Conservation (phyloP, 2,888 invertebrate genomes). For the Apamea epomidion region DNA sequence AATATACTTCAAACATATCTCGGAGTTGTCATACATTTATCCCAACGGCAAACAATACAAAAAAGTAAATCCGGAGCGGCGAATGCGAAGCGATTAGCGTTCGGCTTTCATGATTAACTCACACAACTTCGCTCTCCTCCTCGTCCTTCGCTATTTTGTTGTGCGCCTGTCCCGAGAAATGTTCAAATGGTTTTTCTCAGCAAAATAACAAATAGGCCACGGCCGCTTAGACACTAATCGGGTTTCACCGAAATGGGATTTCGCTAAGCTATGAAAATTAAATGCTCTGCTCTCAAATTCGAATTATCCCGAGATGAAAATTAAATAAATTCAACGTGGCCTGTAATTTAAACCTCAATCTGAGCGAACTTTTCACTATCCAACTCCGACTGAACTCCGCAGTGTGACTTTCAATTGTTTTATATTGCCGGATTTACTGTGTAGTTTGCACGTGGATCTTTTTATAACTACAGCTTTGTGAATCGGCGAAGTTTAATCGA, state of each 20-base stretch:
- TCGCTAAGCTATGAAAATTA: slow-evolving; percentile 84
- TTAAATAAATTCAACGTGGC: slow-evolving; percentile 80
- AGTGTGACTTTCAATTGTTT: slow-evolving; percentile 67
- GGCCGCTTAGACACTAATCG: slow-evolving; percentile 83
- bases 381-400: slow-evolving; percentile 68
- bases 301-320: slow-evolving; percentile 81
- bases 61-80: slow-evolving; percentile 71
- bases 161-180: slow-evolving; percentile 66
- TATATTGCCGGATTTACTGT: slow-evolving; percentile 49
- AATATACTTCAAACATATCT: slow-evolving; percentile 70
- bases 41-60: slow-evolving; percentile 74
- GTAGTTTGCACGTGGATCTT: slow-evolving; percentile 39
- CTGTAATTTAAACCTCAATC: slow-evolving; percentile 79
- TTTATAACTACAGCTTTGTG: slow-evolving; percentile 35
- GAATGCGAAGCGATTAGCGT: slow-evolving; percentile 76
- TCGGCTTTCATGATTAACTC: slow-evolving; percentile 83
- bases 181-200: slow-evolving; percentile 74
- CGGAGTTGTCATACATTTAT: slow-evolving; percentile 70
- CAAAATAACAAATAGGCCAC: slow-evolving; percentile 83
- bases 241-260: slow-evolving; percentile 81
- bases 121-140: slow-evolving; percentile 72
- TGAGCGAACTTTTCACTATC: slow-evolving; percentile 74
- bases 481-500: slow-evolving; percentile 25
- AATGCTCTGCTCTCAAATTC: slow-evolving; percentile 80
- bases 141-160: slow-evolving; percentile 69